Conservation (phyloP, 2,113 vertebrate species). For the Dicrurus megarhynchus region DNA sequence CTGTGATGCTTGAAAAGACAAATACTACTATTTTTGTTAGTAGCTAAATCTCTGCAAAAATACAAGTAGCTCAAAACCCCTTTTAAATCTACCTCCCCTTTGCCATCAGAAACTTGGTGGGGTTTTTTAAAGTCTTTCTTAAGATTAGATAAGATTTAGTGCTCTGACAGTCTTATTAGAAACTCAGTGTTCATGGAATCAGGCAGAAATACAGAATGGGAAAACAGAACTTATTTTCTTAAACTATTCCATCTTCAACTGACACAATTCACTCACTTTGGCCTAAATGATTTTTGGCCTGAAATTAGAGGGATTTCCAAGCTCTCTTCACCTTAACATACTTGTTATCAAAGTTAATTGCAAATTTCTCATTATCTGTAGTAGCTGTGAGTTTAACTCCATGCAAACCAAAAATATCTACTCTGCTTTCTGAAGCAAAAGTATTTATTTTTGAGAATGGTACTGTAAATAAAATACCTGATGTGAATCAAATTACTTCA, state of each 20-base stretch:
- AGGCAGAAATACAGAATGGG: background rate
- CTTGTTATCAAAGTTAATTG: background rate
- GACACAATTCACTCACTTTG: background rate
- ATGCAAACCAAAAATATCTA: background rate
- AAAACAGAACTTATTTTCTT: background rate
- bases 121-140: background rate
- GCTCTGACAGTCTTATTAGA: background rate
- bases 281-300: background rate
- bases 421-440: background rate
- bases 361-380: background rate
- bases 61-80: background rate
- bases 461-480: background rate
- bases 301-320: background rate
- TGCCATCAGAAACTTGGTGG: background rate
- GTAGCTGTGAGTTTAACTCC: background rate
- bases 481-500: background rate
- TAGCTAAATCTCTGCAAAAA: background rate
- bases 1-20: background rate
- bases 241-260: background rate
- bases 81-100: background rate
- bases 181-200: background rate
- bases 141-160: background rate
- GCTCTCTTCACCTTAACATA: background rate
- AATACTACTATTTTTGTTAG: background rate
- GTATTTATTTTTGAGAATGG: background rate